A percentile compares a stretch with the other conserved stretches of the same genome.
Conservation (phyloP, 2,888 invertebrate species). For the Drosophila fulvimacula region DNA sequence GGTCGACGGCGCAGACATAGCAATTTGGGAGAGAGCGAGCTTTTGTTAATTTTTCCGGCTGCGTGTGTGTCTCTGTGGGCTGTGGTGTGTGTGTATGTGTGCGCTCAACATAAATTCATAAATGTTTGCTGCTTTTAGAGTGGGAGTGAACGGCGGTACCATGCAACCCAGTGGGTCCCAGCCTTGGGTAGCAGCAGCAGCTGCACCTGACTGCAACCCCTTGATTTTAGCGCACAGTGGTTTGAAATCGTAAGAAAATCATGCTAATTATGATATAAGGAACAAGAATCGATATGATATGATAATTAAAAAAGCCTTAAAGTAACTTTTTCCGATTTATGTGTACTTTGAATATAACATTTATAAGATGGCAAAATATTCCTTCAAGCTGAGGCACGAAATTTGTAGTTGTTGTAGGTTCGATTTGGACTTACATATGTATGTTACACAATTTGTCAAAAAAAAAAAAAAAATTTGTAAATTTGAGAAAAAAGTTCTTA, state of each 20-base stretch:
- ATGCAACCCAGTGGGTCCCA: neutral
- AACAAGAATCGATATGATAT: too few species aligned
- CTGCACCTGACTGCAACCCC: conserved; percentile 53
- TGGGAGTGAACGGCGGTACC: neutral
- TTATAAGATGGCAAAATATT: too few species aligned
- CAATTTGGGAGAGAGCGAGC: conserved; percentile 57
- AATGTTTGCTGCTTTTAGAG: conserved; percentile 51
- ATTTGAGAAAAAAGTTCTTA: too few species aligned
- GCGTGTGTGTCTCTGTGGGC: neutral
- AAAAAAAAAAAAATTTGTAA: too few species aligned
- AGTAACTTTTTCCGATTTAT: too few species aligned
- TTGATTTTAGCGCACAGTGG: conserved; percentile 24
- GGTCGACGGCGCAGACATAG: conserved; percentile 15
- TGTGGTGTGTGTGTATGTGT: neutral
- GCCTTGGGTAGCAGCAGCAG: neutral
- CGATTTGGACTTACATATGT: too few species aligned
- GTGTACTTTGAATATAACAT: too few species aligned
- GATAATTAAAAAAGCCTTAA: too few species aligned
- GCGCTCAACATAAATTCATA: conserved; percentile 61
- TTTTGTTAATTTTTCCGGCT: conserved; percentile 48
- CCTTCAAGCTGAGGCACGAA: too few species aligned
- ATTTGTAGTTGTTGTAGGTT: too few species aligned
- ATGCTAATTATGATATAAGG: neutral
- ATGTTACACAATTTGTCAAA: too few species aligned
- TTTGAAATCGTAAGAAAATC: neutral